phyloP scores from a whole-genome alignment of 2,888 invertebrate species.

The Tricholauxania praeusta region DNA sequence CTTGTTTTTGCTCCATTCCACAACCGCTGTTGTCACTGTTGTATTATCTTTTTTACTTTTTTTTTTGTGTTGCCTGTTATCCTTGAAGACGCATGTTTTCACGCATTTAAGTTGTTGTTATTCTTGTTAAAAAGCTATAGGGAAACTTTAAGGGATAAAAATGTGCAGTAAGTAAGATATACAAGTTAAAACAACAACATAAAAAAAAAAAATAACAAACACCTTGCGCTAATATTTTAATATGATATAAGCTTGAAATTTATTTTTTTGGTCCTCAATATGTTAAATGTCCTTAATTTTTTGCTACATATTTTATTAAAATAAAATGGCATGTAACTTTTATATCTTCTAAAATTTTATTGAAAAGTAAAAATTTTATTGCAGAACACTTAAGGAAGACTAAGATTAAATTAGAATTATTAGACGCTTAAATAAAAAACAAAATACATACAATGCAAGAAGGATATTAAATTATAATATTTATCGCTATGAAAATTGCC shows the following conservation, averaged over 20 bases:
- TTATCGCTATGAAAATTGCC: too few species aligned
- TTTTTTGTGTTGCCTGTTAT: not conserved
- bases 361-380: too few species aligned
- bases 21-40: not conserved
- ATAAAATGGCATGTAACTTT: too few species aligned
- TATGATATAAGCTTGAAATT: slow-evolving; percentile 3
- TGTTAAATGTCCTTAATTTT: too few species aligned
- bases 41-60: not conserved
- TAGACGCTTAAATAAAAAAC: too few species aligned
- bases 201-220: slow-evolving; percentile 10
- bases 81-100: slow-evolving; percentile 3
- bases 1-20: not conserved
- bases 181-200: not conserved
- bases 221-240: slow-evolving; percentile 11
- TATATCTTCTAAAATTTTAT: too few species aligned
- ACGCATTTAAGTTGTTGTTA: not conserved
- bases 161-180: not conserved
- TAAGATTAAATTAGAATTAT: too few species aligned
- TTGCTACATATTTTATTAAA: too few species aligned
- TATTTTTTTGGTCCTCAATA: not conserved
- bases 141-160: too few species aligned
- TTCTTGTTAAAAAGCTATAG: not conserved
- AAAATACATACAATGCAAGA: too few species aligned
- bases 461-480: too few species aligned
- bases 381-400: too few species aligned